Percentiles rank a stretch among this genome's conserved stretches.
phyloP scores from a whole-genome alignment of 2,888 invertebrate genomes.

The Pinctada fucata region DNA sequence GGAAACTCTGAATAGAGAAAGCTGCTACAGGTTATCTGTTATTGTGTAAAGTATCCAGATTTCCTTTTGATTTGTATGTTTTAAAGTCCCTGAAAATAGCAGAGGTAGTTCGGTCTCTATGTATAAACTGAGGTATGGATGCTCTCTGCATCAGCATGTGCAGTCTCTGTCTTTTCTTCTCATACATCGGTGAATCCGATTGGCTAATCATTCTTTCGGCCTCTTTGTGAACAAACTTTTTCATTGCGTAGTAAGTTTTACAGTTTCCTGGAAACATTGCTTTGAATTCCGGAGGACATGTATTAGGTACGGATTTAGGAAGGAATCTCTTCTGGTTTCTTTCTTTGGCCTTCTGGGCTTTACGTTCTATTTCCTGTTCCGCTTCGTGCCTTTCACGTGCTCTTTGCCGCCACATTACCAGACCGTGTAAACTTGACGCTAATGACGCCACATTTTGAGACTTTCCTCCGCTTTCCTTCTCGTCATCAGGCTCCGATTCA shows the following conservation, averaged over 20 bases:
- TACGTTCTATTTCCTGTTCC: slow-evolving; percentile 8
- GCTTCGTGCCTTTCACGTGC: slow-evolving; percentile 11
- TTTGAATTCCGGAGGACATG: background rate
- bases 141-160: slow-evolving; percentile 21
- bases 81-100: slow-evolving; percentile 31
- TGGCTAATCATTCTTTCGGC: slow-evolving; percentile 17
- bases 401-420: slow-evolving; percentile 28
- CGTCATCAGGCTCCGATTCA: background rate
- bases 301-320: slow-evolving; percentile 1
- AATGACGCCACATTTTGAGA: slow-evolving; percentile 10
- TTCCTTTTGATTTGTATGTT: background rate
- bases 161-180: slow-evolving; percentile 19
- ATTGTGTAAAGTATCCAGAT: too few species aligned
- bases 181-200: slow-evolving; percentile 16
- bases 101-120: slow-evolving; percentile 28
- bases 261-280: slow-evolving; percentile 29
- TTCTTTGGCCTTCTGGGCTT: background rate
- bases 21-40: too few species aligned
- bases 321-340: background rate
- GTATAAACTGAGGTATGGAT: slow-evolving; percentile 22
- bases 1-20: too few species aligned
- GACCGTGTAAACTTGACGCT: slow-evolving; percentile 20
- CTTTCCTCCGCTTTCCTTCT: background rate
- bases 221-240: slow-evolving; percentile 30
- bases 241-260: slow-evolving; percentile 30